phyloP scores from a whole-genome alignment of 2,113 vertebrate species.

The Thamnophis sirtalis region DNA sequence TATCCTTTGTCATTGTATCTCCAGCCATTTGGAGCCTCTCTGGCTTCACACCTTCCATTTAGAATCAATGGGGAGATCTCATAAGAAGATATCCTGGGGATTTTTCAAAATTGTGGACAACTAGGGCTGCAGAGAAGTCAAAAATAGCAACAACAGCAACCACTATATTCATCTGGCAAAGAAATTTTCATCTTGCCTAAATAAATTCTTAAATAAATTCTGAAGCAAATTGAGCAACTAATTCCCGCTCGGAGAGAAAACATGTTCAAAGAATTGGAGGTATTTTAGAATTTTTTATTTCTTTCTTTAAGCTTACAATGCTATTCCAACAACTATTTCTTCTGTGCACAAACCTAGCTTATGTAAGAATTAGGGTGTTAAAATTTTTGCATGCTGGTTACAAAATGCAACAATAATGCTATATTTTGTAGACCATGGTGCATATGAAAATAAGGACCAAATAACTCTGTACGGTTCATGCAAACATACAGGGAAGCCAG shows the following conservation, averaged over 20 bases:
- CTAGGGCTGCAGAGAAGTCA: background rate
- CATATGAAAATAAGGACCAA: background rate
- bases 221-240: background rate
- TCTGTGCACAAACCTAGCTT: background rate
- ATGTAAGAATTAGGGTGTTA: background rate
- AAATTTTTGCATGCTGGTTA: background rate
- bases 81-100: background rate
- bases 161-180: background rate
- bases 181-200: background rate
- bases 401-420: background rate
- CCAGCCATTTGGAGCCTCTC: background rate
- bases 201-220: background rate
- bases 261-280: background rate
- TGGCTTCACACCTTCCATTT: background rate
- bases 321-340: background rate
- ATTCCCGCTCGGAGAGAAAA: background rate
- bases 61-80: background rate
- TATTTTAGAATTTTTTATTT: background rate
- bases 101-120: background rate
- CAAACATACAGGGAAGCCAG: accelerated
- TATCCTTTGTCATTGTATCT: background rate
- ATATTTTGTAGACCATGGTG: background rate
- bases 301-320: background rate
- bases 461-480: background rate
- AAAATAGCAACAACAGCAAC: background rate